Percentiles rank a stretch among this genome's conserved stretches.
Evolutionary conservation across 1,140 invertebrate genomes (phyloP).

Genomic region (Cecropterus lyciades): DNA sequence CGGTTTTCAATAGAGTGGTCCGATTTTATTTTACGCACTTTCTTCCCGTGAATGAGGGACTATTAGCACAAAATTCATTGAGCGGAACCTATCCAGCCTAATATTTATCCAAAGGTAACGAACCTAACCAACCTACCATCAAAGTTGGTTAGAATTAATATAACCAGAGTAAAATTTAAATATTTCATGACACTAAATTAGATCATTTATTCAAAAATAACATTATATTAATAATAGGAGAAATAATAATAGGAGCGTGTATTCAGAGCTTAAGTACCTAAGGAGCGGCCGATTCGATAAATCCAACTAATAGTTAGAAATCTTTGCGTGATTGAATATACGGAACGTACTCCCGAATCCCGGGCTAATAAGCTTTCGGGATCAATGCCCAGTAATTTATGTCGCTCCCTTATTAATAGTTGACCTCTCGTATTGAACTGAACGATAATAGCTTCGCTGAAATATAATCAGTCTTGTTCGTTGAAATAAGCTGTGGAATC

Average conservation of each 20-base stretch:
- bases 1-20: too few species aligned
- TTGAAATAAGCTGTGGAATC: not conserved
- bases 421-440: conserved; percentile 10
- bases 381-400: conserved; percentile 53
- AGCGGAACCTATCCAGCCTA: too few species aligned
- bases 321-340: conserved; percentile 48
- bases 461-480: not conserved
- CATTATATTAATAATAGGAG: not conserved
- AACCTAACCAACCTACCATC: too few species aligned
- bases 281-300: conserved; percentile 43
- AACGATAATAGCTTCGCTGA: conserved; percentile 12
- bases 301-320: conserved; percentile 52
- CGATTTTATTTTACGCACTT: too few species aligned
- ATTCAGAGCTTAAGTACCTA: conserved; percentile 10
- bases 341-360: conserved; percentile 31
- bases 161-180: too few species aligned
- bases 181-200: too few species aligned
- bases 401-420: conserved; percentile 40
- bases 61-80: too few species aligned
- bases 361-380: conserved; percentile 47
- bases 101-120: too few species aligned
- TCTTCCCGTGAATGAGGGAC: too few species aligned
- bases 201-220: too few species aligned
- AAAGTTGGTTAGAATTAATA: too few species aligned
- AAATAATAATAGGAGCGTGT: not conserved